These are phyloP conservation scores for Ptychobarbus kaznakovi DNA, from an alignment of 2,797 vertebrate species.

Conservation along the genomic window DNA sequence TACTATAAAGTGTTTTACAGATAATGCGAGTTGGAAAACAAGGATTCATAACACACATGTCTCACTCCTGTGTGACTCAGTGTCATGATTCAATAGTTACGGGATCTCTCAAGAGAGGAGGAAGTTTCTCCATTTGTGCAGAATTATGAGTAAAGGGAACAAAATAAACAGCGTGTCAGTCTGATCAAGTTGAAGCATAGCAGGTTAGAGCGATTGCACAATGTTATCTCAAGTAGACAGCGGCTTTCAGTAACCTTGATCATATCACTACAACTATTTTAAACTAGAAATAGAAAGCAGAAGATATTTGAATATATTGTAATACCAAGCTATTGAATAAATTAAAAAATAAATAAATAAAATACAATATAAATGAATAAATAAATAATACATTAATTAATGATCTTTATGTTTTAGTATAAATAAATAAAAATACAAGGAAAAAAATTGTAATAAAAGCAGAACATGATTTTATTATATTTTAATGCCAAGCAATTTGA, in stretches of 20 bases:
- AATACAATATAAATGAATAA: neutral
- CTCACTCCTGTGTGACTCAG: constrained; percentile 65
- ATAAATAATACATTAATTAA: neutral
- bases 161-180: constrained; percentile 61
- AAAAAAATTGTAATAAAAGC: neutral
- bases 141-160: constrained; percentile 48
- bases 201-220: constrained; percentile 47
- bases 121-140: constrained; percentile 46
- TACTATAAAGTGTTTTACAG: constrained; percentile 52
- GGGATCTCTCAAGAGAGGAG: constrained; percentile 56
- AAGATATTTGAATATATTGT: neutral
- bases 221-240: constrained; percentile 43
- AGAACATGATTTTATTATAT: neutral
- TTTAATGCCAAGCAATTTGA: neutral
- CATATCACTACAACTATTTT: constrained; percentile 34
- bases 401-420: neutral
- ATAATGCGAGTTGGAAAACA: constrained; percentile 46
- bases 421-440: too few species aligned
- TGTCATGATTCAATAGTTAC: constrained; percentile 69
- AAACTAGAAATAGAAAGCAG: neutral
- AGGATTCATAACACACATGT: constrained; percentile 43
- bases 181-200: constrained; percentile 35
- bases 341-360: neutral
- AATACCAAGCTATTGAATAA: neutral
- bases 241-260: constrained; percentile 56